A percentile compares a stretch with the other conserved stretches of the same genome.
Conservation (phyloP, 2,113 vertebrate genomes). For the Columba livia region DNA sequence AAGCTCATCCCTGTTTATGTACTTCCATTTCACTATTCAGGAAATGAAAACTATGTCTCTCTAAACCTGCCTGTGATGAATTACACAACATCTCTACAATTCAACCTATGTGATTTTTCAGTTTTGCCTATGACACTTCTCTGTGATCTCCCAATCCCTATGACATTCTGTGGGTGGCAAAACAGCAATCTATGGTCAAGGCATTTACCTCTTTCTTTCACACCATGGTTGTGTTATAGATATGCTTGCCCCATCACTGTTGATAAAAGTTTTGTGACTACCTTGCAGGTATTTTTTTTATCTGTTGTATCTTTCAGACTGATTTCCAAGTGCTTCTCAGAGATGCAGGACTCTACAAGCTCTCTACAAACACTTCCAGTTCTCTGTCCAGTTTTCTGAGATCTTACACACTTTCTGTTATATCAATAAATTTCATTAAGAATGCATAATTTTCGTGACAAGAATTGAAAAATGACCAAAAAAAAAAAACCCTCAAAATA, state of each 20-base stretch:
- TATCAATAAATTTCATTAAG: not conserved
- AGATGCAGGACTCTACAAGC: not conserved
- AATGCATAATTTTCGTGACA: not conserved
- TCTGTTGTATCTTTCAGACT: not conserved
- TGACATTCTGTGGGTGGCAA: not conserved
- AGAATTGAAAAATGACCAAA: not conserved
- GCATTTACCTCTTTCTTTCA: not conserved
- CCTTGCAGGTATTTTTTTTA: not conserved
- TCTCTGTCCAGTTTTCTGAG: not conserved
- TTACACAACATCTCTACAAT: not conserved
- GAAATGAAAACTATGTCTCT: not conserved
- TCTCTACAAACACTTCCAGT: not conserved
- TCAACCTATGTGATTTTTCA: not conserved
- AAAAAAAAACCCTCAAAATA: rapidly evolving
- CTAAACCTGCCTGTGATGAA: not conserved
- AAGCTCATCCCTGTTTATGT: not conserved
- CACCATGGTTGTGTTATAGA: not conserved
- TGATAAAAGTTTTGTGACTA: not conserved
- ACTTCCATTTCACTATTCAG: not conserved
- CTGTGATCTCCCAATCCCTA: not conserved
- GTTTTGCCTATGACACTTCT: not conserved
- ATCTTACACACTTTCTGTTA: not conserved
- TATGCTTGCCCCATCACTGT: not conserved
- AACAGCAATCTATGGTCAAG: not conserved
- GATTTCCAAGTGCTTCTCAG: not conserved